Evolutionary conservation across 2,797 vertebrate species (phyloP).

Genomic region (Anabacerthia variegaticeps): DNA sequence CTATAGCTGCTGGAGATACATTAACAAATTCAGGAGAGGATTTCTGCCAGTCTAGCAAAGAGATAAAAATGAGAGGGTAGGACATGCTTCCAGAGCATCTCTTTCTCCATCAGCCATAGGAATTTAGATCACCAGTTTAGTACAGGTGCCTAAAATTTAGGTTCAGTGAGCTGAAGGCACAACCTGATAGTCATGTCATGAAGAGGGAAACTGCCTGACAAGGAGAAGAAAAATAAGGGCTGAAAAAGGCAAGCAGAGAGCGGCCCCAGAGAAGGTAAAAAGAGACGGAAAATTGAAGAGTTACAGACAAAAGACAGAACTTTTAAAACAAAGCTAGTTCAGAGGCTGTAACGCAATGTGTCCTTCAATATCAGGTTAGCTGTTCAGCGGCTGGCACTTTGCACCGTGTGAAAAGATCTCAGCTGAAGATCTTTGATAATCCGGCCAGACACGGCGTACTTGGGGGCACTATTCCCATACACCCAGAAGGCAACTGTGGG

Average conservation of each 20-base stretch:
- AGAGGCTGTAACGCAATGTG: conserved; percentile 4
- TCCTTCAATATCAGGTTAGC: conserved; percentile 52
- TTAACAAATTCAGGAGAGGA: background rate
- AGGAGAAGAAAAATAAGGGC: background rate
- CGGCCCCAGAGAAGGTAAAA: conserved; percentile 4
- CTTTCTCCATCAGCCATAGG: background rate
- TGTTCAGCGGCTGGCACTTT: conserved; percentile 29
- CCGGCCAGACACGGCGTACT: accelerated
- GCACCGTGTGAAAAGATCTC: conserved; percentile 60
- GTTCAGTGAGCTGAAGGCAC: background rate
- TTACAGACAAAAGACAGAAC: conserved; percentile 11
- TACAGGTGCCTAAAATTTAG: background rate
- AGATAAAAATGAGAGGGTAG: background rate
- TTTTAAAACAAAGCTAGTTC: conserved; percentile 47
- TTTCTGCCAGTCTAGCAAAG: background rate
- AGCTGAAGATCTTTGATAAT: conserved; percentile 32
- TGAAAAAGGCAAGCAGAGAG: background rate
- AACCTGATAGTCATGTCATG: background rate
- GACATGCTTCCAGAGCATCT: background rate
- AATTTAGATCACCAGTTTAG: background rate
- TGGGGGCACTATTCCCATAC: background rate
- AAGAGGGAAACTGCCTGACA: background rate
- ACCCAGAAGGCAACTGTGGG: background rate
- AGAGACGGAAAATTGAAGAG: background rate
- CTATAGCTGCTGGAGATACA: background rate